These are phyloP conservation scores for Epinotia demarniana DNA, from an alignment of 2,888 invertebrate genomes.

Conservation along the genomic window DNA sequence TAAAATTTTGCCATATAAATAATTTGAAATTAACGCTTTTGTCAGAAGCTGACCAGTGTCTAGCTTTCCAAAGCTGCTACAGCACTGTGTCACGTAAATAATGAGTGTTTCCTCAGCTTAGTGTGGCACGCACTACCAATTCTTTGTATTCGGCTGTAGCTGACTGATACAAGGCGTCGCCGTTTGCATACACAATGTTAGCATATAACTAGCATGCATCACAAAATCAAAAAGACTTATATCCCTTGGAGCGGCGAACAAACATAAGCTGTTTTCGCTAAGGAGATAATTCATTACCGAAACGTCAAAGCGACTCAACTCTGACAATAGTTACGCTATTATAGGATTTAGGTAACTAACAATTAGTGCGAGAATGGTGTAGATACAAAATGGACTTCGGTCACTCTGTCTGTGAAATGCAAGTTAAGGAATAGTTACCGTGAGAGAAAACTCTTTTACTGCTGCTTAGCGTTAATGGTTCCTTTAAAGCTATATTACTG, in stretches of 20 bases:
- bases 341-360: neutral
- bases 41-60: too few relatives aligned
- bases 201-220: neutral
- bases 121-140: constrained; percentile 58
- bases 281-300: neutral
- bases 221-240: neutral
- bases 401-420: neutral
- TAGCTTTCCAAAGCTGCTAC: neutral
- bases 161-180: constrained; percentile 43
- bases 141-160: constrained; percentile 59
- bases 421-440: constrained; percentile 22
- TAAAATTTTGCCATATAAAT: too few relatives aligned
- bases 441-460: constrained; percentile 44
- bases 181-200: constrained; percentile 46
- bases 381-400: neutral
- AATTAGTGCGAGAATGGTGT: neutral
- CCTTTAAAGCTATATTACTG: constrained; percentile 27
- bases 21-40: too few relatives aligned
- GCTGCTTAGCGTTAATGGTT: constrained; percentile 22
- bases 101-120: constrained; percentile 60
- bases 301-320: neutral
- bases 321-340: neutral
- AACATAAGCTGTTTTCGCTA: neutral
- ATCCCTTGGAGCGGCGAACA: neutral
- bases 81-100: constrained; percentile 53